Percentiles rank a stretch among this genome's conserved stretches.
These are phyloP conservation scores for Sprattus sprattus DNA, from an alignment of 2,113 vertebrate genomes.

Conservation along the genomic window DNA sequence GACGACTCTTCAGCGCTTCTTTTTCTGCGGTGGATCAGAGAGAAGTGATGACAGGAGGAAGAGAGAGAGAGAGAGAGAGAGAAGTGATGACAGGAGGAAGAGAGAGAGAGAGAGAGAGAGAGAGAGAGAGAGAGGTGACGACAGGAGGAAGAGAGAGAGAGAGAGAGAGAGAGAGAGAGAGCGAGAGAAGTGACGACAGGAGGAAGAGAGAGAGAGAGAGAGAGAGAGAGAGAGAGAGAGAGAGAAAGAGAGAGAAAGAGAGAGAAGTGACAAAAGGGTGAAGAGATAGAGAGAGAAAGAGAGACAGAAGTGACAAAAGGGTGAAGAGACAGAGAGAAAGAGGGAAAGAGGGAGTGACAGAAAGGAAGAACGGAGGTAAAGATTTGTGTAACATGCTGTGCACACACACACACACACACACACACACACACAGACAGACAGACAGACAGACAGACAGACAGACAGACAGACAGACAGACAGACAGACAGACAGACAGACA, in stretches of 20 bases:
- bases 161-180: constrained; percentile 2
- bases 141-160: neutral
- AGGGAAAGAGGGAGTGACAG: constrained; percentile 6
- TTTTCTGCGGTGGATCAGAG: constrained; percentile 47
- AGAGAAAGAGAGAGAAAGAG: constrained; percentile 25
- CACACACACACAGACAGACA: too few species aligned
- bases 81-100: too few species aligned
- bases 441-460: too few species aligned
- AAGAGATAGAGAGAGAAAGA: neutral
- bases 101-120: neutral
- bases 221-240: neutral
- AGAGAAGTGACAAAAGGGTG: neutral
- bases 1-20: constrained; percentile 46
- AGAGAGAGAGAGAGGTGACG: neutral
- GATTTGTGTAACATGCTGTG: neutral
- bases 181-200: constrained; percentile 1
- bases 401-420: too few species aligned
- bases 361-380: neutral
- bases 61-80: neutral
- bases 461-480: too few species aligned
- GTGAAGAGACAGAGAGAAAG: neutral
- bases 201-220: constrained; percentile 21
- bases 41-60: constrained; percentile 10
- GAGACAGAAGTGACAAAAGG: neutral
- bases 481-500: too few species aligned